Evolutionary conservation across 2,113 vertebrate species (phyloP).

Genomic region (Gobiocypris rarus): DNA sequence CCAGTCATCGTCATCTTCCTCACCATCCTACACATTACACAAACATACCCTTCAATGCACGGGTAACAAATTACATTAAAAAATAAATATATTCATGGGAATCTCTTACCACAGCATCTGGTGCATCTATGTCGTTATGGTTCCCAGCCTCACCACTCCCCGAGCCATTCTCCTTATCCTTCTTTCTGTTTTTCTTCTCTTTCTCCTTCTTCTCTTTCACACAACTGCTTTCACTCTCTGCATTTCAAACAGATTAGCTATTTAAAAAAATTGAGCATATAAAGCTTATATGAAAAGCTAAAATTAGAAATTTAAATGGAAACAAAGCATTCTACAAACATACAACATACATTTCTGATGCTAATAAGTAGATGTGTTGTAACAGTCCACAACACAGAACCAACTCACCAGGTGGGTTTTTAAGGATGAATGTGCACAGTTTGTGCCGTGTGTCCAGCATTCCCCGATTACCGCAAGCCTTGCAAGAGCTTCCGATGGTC

Average conservation of each 20-base stretch:
- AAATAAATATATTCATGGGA: not conserved
- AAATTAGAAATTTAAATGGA: not conserved
- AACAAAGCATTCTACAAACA: not conserved
- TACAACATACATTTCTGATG: not conserved
- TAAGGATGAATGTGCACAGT: slow-evolving; percentile 99
- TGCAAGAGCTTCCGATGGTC: slow-evolving; percentile 98
- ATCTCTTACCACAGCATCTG: slow-evolving; percentile 84
- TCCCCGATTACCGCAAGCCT: slow-evolving; percentile 97
- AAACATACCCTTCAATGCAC: not conserved
- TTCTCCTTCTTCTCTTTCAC: slow-evolving; percentile 89
- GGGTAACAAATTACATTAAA: not conserved
- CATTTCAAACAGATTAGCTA: not conserved
- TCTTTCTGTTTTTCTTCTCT: slow-evolving; percentile 96
- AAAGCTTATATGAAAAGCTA: not conserved
- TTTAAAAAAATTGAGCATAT: not conserved
- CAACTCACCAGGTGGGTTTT: slow-evolving; percentile 96
- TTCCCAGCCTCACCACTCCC: slow-evolving; percentile 83
- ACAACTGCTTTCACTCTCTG: slow-evolving; percentile 89
- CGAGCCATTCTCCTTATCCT: slow-evolving; percentile 98
- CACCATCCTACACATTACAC: slow-evolving; percentile 77
- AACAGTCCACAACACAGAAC: not conserved
- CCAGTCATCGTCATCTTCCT: slow-evolving; percentile 95
- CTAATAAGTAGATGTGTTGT: not conserved
- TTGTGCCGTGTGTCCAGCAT: slow-evolving; percentile 99
- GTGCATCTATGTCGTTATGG: slow-evolving; percentile 86